Evolutionary conservation across 2,888 invertebrate genomes (phyloP).

Genomic region (Plagodis dolabraria): DNA sequence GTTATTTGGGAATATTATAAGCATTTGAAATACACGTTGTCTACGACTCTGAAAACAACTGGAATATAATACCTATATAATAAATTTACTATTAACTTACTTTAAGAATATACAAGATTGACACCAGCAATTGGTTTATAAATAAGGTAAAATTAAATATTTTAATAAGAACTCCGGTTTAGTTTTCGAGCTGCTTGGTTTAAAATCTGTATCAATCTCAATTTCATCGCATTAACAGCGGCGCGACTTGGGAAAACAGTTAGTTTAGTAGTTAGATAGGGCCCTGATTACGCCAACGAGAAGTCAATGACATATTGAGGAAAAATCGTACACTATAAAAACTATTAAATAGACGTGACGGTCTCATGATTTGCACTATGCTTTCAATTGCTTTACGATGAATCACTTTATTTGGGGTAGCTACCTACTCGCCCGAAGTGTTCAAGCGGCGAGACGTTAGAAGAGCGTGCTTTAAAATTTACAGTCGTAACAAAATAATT

Average conservation of each 20-base stretch:
- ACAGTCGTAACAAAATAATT: slow-evolving; percentile 18
- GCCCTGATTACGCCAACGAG: slow-evolving; percentile 41
- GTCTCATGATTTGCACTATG: slow-evolving; percentile 55
- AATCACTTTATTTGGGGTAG: slow-evolving; percentile 30
- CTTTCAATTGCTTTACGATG: slow-evolving; percentile 23
- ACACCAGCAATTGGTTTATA: too few relatives aligned
- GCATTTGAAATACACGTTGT: too few relatives aligned
- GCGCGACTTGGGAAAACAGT: slow-evolving; percentile 10
- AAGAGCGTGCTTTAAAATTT: slow-evolving; percentile 4
- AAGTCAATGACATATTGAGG: slow-evolving; percentile 75
- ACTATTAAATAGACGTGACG: slow-evolving; percentile 65
- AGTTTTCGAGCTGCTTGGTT: too few relatives aligned
- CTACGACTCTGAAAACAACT: too few relatives aligned
- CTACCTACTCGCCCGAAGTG: slow-evolving; percentile 25
- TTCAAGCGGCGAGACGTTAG: slow-evolving; percentile 9
- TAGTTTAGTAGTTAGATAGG: slow-evolving; percentile 39
- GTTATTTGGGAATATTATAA: too few relatives aligned
- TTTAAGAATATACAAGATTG: too few relatives aligned
- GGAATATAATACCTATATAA: too few relatives aligned
- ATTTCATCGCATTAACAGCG: not conserved
- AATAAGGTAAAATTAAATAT: too few relatives aligned
- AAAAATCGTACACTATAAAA: slow-evolving; percentile 61
- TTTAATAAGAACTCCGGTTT: too few relatives aligned
- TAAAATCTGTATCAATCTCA: too few relatives aligned
- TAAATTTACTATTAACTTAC: too few relatives aligned